Evolutionary conservation across 37 sponge, comb jelly and placozoan species (phyloP), one percentile per base, ranked within the genome.

Genomic region (Aphrocallistes beatrix): DNA sequence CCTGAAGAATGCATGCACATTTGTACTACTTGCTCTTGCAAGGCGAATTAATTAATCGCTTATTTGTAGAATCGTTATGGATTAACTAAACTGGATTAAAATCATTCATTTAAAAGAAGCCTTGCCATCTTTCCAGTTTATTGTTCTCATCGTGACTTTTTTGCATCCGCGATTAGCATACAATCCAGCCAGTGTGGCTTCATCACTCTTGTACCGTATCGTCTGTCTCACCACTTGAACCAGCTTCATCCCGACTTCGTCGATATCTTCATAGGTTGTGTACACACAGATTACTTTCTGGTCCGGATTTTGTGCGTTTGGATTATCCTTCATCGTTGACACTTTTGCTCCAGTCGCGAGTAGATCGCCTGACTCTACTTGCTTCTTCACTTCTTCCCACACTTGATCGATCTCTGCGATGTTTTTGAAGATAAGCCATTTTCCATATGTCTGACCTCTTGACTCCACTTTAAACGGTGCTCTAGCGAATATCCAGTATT

Each of bases 121-220:
- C 25, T 91, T 51, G n/a, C 91, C 91, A 50, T 86, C 83, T 39
- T 91, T 91, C 89, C 89, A 91, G 32, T 86, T 83, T 17, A 91
- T 45, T 0, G 89, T 91, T 38, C 85, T 91, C 40, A 39, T 47
- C 8, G 88, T 86, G 0, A 36, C 17, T 38, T 82, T 87, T n/a
- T 28, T 34, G 0, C 23, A 21, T 30, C 88, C 90, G 17, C 37
- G 82, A 40, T 82, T 37, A 1, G 82, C 48, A 60, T 91, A 91
- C 81, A 75, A 36, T 39, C 85, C 85, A 83, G 83, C 37, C 0
- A 0, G 38, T 0, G 89, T 91, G 21, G 91, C 91, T 38, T 82
- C 87, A 39, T 88, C 91, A 17, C 89, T 91, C 82, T 91, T 91
- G 36, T 88, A 91, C 0, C 87, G 42, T 40, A 91, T 91, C 36